Evolutionary conservation across 92 coral and sea anemone genomes (phyloP).

Genomic region (Zoanthus gigantus): DNA sequence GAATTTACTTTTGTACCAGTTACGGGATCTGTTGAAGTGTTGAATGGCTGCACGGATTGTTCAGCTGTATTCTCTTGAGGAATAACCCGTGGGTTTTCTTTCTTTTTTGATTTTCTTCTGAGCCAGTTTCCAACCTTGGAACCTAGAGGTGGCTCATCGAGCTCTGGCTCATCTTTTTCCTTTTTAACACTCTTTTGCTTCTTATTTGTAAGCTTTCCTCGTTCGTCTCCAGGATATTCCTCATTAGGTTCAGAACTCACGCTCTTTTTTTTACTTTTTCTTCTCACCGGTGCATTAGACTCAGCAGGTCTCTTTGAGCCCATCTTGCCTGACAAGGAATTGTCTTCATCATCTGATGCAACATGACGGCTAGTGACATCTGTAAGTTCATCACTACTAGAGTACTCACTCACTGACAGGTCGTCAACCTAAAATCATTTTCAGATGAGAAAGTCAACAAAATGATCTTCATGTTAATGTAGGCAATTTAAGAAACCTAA

Average conservation of each 20-base stretch:
- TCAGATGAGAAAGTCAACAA: not conserved
- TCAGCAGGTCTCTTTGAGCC: constrained; percentile 23
- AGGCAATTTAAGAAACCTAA: too few species aligned
- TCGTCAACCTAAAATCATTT: constrained; percentile 52
- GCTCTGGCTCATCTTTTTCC: constrained; percentile 32
- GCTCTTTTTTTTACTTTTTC: constrained; percentile 47
- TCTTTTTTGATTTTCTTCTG: constrained; percentile 48
- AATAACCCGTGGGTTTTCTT: constrained; percentile 15
- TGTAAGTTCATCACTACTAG: constrained; percentile 85
- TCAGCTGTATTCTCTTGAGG: constrained; percentile 17
- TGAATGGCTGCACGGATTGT: not conserved
- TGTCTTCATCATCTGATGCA: constrained; percentile 78
- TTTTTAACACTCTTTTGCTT: constrained; percentile 50
- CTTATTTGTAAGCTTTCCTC: constrained; percentile 32
- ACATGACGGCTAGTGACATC: constrained; percentile 77
- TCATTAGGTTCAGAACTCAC: constrained; percentile 60
- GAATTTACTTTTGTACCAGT: not conserved
- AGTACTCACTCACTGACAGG: constrained; percentile 37
- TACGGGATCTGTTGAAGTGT: not conserved
- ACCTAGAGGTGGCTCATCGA: constrained; percentile 25
- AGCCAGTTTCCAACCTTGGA: not conserved
- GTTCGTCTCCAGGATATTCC: constrained; percentile 49
- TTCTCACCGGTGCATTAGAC: constrained; percentile 18
- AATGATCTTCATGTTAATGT: too few species aligned
- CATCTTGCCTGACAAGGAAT: constrained; percentile 48